These are phyloP conservation scores for Pitta sordida DNA, from an alignment of 2,113 vertebrate genomes.

Conservation along the genomic window DNA sequence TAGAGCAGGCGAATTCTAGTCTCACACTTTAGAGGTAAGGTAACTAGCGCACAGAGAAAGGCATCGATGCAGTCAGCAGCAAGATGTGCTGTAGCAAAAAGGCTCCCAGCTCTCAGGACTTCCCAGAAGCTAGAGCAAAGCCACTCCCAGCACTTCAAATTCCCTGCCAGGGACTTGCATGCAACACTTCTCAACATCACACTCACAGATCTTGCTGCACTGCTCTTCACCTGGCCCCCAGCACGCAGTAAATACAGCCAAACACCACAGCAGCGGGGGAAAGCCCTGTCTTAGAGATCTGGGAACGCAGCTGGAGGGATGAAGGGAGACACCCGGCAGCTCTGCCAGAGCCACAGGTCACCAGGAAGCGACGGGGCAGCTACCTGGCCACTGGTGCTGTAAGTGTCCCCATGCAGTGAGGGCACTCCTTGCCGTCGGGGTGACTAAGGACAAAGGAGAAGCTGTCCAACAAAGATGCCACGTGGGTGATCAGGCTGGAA, in stretches of 20 bases:
- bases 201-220: background rate
- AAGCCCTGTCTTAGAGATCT: background rate
- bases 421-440: rapidly evolving
- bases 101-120: background rate
- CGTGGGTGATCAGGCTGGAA: background rate
- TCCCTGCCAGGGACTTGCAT: background rate
- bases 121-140: background rate
- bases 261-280: background rate
- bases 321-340: background rate
- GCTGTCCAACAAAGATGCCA: background rate
- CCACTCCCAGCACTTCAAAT: background rate
- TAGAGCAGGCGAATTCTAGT: background rate
- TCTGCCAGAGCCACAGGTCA: background rate
- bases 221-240: rapidly evolving
- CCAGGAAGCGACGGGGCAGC: rapidly evolving
- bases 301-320: background rate
- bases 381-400: background rate
- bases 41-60: background rate
- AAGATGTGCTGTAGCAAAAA: background rate
- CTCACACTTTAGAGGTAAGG: background rate
- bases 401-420: rapidly evolving
- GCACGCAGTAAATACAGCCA: background rate
- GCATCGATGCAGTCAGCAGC: background rate
- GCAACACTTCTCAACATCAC: background rate
- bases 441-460: background rate